Conservation (phyloP, 2,113 vertebrate species). For the Chunga burmeisteri region DNA sequence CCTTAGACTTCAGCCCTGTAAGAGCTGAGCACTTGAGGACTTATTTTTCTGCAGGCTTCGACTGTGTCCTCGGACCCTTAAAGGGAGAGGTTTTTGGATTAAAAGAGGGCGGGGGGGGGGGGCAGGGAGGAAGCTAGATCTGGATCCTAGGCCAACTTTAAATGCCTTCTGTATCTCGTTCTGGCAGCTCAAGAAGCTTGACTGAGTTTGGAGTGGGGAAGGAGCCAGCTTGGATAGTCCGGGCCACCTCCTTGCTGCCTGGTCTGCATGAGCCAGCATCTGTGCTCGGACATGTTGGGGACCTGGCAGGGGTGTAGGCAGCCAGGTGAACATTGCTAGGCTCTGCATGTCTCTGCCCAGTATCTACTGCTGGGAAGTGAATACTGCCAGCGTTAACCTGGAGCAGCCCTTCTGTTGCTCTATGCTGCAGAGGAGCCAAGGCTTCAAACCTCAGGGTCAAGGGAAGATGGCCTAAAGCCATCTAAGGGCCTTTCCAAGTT, state of each 20-base stretch:
- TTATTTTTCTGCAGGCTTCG: background rate
- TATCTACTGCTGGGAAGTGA: background rate
- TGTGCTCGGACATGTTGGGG: fast-evolving
- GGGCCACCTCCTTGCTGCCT: background rate
- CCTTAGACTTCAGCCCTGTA: background rate
- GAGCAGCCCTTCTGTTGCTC: background rate
- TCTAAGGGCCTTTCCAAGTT: background rate
- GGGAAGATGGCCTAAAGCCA: background rate
- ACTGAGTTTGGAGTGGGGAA: background rate
- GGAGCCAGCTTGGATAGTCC: background rate
- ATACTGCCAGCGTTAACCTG: background rate
- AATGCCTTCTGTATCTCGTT: background rate
- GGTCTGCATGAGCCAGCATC: background rate
- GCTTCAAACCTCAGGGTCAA: background rate
- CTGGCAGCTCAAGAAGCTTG: background rate
- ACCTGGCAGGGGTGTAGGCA: background rate
- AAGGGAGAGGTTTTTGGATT: background rate
- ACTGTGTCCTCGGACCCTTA: background rate
- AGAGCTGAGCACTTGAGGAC: background rate
- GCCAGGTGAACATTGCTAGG: background rate
- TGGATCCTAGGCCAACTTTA: background rate
- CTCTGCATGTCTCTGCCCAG: background rate
- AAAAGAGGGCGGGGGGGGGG: background rate
- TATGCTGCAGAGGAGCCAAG: background rate
- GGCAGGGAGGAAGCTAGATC: too few relatives aligned